Percentiles rank a stretch among this genome's conserved stretches.
These are phyloP conservation scores for Orchesella flavescens DNA, from an alignment of 2,888 invertebrate genomes.

Conservation along the genomic window DNA sequence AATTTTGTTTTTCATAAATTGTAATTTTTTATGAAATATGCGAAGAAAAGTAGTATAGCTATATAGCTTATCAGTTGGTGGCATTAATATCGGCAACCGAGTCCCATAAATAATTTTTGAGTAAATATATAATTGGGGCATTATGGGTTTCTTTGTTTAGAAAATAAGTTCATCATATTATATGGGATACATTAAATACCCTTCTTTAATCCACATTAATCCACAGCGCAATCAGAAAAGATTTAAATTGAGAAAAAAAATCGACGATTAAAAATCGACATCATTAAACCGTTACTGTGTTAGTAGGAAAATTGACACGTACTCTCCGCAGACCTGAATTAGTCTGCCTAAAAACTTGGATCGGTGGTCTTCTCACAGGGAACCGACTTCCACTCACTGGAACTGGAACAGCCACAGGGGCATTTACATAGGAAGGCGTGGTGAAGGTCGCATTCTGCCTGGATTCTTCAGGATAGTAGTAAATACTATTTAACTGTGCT, in stretches of 20 bases:
- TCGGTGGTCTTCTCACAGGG: conserved; percentile 49
- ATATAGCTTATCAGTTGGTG: not conserved
- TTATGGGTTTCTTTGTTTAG: not conserved
- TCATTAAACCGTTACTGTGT: conserved; percentile 58
- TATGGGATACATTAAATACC: conserved; percentile 19
- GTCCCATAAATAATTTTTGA: not conserved
- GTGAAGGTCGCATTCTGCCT: conserved; percentile 44
- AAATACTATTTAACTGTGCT: conserved; percentile 51
- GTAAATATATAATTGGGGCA: not conserved
- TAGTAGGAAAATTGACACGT: conserved; percentile 57
- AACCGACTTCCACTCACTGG: conserved; percentile 43
- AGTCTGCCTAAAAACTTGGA: conserved; percentile 53
- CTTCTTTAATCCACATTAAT: not conserved
- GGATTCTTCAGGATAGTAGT: conserved; percentile 52
- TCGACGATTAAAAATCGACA: not conserved
- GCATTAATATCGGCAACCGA: conserved; percentile 10
- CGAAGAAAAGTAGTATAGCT: not conserved
- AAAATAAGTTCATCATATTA: conserved; percentile 33
- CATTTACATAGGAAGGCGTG: not conserved
- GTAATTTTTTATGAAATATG: not conserved
- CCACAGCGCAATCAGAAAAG: not conserved
- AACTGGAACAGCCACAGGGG: conserved; percentile 23
- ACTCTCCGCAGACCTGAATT: conserved; percentile 64
- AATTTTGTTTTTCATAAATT: not conserved
- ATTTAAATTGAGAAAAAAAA: conserved; percentile 17